Evolutionary conservation across 2,888 invertebrate genomes (phyloP).

Genomic region (Glyphotaelius pellucidus): DNA sequence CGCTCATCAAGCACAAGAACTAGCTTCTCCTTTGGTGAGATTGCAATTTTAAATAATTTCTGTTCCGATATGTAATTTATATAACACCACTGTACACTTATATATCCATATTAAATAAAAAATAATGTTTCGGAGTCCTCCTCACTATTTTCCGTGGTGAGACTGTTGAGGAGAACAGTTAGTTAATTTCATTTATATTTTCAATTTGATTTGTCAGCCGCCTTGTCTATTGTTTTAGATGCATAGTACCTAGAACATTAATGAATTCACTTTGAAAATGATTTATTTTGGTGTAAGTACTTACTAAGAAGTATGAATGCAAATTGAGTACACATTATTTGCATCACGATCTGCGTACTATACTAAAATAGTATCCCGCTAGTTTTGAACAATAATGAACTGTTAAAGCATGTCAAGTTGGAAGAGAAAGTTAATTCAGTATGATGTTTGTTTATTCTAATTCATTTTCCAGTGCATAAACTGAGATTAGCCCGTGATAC

Average conservation of each 20-base stretch:
- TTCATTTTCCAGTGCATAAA: slow-evolving; percentile 2
- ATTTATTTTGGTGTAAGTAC: background rate
- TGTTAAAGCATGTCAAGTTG: background rate
- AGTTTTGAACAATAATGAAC: background rate
- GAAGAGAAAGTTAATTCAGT: background rate
- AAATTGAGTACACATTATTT: background rate
- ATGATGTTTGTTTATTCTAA: background rate
- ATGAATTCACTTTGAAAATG: background rate
- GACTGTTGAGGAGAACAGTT: too few relatives aligned
- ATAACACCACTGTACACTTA: too few relatives aligned
- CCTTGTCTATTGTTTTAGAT: too few relatives aligned
- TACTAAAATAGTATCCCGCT: background rate
- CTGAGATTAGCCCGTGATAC: background rate
- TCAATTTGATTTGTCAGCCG: too few relatives aligned
- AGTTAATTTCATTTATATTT: too few relatives aligned
- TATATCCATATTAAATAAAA: too few relatives aligned
- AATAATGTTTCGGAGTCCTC: too few relatives aligned
- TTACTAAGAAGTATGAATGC: background rate
- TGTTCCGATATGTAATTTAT: too few relatives aligned
- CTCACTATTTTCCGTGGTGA: too few relatives aligned
- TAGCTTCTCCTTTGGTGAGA: too few relatives aligned
- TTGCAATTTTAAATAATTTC: too few relatives aligned
- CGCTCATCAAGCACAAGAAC: too few relatives aligned
- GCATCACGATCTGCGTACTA: background rate
- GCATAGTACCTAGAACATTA: background rate